Conservation (phyloP, 2,797 vertebrate genomes). For the Notamacropus eugenii region DNA sequence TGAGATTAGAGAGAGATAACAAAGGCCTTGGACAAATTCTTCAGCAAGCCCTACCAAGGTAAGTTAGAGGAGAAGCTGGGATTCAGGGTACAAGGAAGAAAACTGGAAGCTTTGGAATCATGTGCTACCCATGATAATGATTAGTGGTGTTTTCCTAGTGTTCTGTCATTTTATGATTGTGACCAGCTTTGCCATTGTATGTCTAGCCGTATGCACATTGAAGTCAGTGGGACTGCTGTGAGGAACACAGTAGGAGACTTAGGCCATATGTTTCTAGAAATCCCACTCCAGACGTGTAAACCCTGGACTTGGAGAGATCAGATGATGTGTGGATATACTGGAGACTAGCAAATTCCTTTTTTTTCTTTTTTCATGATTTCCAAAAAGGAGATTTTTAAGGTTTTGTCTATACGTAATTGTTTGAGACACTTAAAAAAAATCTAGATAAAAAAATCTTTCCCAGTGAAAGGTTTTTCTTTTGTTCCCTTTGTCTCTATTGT, state of each 20-base stretch:
- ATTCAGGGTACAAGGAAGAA: not conserved
- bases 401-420: not conserved
- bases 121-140: not conserved
- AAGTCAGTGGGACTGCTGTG: not conserved
- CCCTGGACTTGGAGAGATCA: not conserved
- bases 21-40: too few relatives aligned
- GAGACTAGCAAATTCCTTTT: not conserved
- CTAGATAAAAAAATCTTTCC: not conserved
- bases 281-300: not conserved
- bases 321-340: not conserved
- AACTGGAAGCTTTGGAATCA: not conserved
- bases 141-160: not conserved
- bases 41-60: not conserved
- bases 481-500: not conserved
- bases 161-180: not conserved
- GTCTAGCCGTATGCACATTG: not conserved
- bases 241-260: not conserved
- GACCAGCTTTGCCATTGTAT: not conserved
- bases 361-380: not conserved
- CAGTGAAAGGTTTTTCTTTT: not conserved
- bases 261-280: conserved; percentile 4
- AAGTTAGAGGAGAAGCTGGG: not conserved
- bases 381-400: conserved; percentile 13
- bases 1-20: not conserved
- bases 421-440: not conserved